phyloP scores from a whole-genome alignment of 2,888 invertebrate species.

The Adineta ricciae region DNA sequence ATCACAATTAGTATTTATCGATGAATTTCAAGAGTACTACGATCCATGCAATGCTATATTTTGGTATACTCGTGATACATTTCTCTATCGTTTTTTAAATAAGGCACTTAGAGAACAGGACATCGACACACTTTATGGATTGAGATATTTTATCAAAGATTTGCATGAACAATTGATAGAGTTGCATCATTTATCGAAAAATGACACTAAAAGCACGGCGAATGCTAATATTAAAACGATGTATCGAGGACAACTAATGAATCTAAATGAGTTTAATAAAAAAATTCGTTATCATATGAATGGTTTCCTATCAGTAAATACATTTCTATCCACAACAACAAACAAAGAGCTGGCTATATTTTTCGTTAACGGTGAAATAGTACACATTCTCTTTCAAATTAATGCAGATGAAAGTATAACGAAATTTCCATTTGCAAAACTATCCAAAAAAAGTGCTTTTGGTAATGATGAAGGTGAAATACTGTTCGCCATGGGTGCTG shows the following conservation, averaged over 20 bases:
- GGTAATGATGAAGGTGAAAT: not conserved
- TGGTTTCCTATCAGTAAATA: not conserved
- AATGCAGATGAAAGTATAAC: not conserved
- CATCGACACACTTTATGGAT: not conserved
- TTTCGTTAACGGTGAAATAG: not conserved
- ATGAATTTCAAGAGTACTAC: not conserved
- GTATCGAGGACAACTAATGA: not conserved
- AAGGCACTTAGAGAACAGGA: not conserved
- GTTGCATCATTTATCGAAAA: not conserved
- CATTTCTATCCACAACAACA: not conserved
- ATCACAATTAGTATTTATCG: not conserved
- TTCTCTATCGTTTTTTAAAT: not conserved
- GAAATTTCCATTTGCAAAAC: not conserved
- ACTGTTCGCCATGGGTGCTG: not conserved
- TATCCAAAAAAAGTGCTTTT: not conserved
- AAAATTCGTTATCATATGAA: not conserved
- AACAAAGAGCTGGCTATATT: not conserved
- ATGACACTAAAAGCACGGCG: no score
- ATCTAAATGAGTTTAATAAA: not conserved
- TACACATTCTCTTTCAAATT: not conserved
- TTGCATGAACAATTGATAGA: not conserved
- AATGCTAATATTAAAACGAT: not conserved
- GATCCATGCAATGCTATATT: not conserved
- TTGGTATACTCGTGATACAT: not conserved
- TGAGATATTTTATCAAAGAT: not conserved